Conservation (phyloP, 2,113 vertebrate genomes). For the Scophthalmus maximus region DNA sequence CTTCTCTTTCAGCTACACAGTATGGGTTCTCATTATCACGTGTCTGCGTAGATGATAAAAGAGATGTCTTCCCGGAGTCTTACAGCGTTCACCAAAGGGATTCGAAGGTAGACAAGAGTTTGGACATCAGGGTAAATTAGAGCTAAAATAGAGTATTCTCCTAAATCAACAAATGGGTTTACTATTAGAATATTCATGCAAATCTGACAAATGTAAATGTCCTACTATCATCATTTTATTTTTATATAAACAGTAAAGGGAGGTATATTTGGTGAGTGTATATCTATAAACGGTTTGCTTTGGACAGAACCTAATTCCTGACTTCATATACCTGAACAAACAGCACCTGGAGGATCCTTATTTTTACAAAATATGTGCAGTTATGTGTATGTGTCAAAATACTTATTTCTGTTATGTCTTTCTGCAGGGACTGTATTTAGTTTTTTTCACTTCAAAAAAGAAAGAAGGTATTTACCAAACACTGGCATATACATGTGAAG, state of each 20-base stretch:
- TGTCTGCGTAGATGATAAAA: constrained; percentile 9
- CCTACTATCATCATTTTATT: not conserved
- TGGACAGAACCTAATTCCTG: too few relatives aligned
- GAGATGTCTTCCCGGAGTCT: constrained; percentile 21
- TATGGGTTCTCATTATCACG: constrained; percentile 61
- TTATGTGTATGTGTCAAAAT: not conserved
- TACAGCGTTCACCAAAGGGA: constrained; percentile 1
- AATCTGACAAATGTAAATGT: not conserved
- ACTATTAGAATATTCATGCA: not conserved
- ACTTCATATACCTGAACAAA: too few relatives aligned
- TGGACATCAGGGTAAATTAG: not conserved
- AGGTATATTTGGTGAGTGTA: too few relatives aligned
- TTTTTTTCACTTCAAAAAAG: too few relatives aligned
- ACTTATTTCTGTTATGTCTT: not conserved
- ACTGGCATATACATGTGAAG: too few relatives aligned
- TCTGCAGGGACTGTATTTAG: not conserved
- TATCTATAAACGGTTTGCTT: too few relatives aligned
- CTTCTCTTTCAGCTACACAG: constrained; percentile 37
- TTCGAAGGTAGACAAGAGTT: not conserved
- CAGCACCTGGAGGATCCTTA: too few relatives aligned
- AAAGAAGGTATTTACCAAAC: too few relatives aligned
- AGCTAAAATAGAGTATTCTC: not conserved
- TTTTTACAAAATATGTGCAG: too few relatives aligned
- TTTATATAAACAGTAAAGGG: too few relatives aligned
- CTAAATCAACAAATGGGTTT: not conserved